phyloP scores from a whole-genome alignment of 37 sponge, comb jelly and placozoan genomes.

The Petrosia ficiformis region DNA sequence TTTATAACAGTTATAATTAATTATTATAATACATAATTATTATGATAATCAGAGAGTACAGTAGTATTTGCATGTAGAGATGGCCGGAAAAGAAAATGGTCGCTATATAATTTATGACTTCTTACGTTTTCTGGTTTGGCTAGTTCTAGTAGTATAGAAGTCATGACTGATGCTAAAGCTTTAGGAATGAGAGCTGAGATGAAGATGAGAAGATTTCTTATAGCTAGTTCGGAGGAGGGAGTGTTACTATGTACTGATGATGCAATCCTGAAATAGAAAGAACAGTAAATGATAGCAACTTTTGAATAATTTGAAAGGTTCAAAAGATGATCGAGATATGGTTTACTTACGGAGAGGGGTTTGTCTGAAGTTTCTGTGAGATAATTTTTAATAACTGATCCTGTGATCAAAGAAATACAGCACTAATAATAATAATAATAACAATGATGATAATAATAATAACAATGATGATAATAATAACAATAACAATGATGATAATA shows the following conservation, averaged over 20 bases:
- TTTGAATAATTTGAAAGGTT: no score
- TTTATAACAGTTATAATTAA: no score
- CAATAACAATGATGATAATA: no score
- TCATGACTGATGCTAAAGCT: conserved; percentile 78
- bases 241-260: conserved; percentile 2
- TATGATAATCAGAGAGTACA: no score
- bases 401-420: no score
- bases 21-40: no score
- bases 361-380: conserved; percentile 11
- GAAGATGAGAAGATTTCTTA: conserved; percentile 69
- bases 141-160: conserved; percentile 71
- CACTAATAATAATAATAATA: no score
- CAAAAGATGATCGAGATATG: background rate
- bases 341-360: conserved; percentile 42
- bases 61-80: no score
- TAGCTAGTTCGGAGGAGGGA: conserved; percentile 20
- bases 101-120: no score
- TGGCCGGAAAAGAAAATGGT: no score
- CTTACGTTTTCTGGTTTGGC: conserved; percentile 57
- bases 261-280: conserved; percentile 35
- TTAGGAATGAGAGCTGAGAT: conserved; percentile 91
- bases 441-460: no score
- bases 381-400: conserved; percentile 39
- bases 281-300: background rate
- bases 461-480: no score